Percentiles rank a stretch among this genome's conserved stretches.
Conservation (phyloP, 2,888 invertebrate genomes). For the Erebia aethiops region DNA sequence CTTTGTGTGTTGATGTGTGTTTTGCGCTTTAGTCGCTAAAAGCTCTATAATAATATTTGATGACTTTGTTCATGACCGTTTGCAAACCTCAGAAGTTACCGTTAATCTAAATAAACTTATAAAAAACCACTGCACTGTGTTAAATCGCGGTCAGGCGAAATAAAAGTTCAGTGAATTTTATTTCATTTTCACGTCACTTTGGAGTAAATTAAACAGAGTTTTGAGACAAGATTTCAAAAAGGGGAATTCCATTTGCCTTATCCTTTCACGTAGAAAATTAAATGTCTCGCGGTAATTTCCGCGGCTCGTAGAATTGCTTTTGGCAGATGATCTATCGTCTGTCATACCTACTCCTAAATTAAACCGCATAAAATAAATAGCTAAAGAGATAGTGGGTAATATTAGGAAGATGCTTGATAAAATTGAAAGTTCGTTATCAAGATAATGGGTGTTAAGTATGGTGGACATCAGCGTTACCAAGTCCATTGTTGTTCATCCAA, state of each 20-base stretch:
- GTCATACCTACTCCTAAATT: constrained; percentile 44
- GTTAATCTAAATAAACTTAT: no score
- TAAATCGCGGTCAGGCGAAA: background rate
- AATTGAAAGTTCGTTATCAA: background rate
- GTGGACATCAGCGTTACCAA: background rate
- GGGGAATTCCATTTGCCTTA: constrained; percentile 75
- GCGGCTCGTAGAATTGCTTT: constrained; percentile 65
- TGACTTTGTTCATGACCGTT: no score
- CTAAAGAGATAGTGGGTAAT: background rate
- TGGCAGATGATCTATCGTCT: constrained; percentile 75
- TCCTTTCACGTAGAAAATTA: constrained; percentile 83
- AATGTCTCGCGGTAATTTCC: constrained; percentile 80
- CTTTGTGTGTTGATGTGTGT: no score
- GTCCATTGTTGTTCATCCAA: no score
- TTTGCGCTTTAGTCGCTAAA: no score
- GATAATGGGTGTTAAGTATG: background rate
- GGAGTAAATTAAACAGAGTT: constrained; percentile 43
- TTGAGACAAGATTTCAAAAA: constrained; percentile 52
- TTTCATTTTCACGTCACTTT: background rate
- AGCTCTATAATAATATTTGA: no score
- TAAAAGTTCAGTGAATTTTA: background rate
- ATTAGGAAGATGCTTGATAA: background rate
- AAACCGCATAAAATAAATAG: constrained; percentile 45
- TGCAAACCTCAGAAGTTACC: no score
- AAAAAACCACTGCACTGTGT: background rate